Evolutionary conservation across 2,797 vertebrate genomes (phyloP).

Genomic region (Lagorchestes hirsutus): DNA sequence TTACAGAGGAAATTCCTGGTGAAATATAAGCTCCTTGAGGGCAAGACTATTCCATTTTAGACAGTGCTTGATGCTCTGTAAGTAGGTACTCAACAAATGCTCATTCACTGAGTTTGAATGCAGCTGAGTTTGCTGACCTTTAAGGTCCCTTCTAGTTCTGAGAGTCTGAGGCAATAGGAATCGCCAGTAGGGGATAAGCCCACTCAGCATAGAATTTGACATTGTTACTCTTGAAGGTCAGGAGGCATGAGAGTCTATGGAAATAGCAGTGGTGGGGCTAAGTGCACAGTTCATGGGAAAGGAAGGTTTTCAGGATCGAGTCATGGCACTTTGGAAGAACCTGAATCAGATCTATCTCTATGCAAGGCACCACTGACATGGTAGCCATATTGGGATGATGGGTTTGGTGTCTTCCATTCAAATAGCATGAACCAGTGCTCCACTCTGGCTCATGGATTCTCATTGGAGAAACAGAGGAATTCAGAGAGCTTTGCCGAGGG

Average conservation of each 20-base stretch:
- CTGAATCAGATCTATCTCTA: background rate
- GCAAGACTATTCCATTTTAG: background rate
- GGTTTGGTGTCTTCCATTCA: background rate
- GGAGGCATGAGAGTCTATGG: background rate
- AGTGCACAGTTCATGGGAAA: background rate
- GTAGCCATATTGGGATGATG: too few relatives aligned
- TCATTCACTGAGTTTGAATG: background rate
- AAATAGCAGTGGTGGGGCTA: background rate
- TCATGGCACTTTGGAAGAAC: background rate
- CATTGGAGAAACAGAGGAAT: background rate
- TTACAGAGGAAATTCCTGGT: background rate
- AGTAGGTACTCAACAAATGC: background rate
- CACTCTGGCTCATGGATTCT: background rate
- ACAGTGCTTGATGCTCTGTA: background rate
- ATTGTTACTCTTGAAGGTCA: background rate
- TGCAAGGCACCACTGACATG: fast-evolving
- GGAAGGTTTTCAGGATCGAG: background rate
- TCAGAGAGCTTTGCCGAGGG: background rate
- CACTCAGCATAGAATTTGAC: fast-evolving
- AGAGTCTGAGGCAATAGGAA: background rate
- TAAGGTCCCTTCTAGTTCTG: background rate
- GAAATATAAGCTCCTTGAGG: background rate
- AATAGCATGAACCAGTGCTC: fast-evolving
- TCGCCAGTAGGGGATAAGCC: background rate
- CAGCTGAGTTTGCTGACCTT: background rate